A percentile compares a stretch with the other conserved stretches of the same genome.
These are phyloP conservation scores for Morinoia aosen DNA, from an alignment of 2,888 invertebrate species.

Conservation along the genomic window DNA sequence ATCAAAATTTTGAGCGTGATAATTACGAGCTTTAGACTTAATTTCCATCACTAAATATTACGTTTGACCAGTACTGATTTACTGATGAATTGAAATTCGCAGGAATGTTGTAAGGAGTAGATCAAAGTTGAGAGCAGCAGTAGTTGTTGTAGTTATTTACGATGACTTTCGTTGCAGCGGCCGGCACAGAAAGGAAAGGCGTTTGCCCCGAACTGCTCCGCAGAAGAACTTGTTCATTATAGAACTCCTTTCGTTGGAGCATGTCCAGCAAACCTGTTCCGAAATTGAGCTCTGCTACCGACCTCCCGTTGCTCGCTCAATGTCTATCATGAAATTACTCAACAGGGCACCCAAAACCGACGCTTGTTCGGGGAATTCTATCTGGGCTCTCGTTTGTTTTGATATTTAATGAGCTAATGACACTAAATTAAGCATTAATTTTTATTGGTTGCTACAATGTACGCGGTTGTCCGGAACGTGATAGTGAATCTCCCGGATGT, in stretches of 20 bases:
- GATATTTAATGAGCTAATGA: neutral
- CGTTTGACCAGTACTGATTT: neutral
- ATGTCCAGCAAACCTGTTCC: slow-evolving; percentile 12
- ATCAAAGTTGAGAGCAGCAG: neutral
- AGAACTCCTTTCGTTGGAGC: slow-evolving; percentile 3
- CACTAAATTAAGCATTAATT: neutral
- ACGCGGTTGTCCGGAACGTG: neutral
- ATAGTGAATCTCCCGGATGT: neutral
- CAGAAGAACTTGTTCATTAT: slow-evolving; percentile 12
- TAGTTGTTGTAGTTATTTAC: neutral
- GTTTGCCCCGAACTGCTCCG: slow-evolving; percentile 1
- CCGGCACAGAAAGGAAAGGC: slow-evolving; percentile 12
- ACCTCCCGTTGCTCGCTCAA: neutral
- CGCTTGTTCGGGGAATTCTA: neutral
- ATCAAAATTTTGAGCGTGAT: neutral
- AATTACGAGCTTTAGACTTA: neutral
- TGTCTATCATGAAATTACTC: neutral
- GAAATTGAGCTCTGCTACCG: slow-evolving; percentile 17
- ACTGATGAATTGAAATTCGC: neutral
- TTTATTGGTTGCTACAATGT: neutral
- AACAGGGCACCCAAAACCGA: neutral
- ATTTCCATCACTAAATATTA: neutral
- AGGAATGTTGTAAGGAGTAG: neutral
- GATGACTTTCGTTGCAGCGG: neutral
- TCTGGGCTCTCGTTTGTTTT: neutral